These are phyloP conservation scores for Himalopsyche anomala DNA, from an alignment of 2,888 invertebrate species.

Conservation along the genomic window DNA sequence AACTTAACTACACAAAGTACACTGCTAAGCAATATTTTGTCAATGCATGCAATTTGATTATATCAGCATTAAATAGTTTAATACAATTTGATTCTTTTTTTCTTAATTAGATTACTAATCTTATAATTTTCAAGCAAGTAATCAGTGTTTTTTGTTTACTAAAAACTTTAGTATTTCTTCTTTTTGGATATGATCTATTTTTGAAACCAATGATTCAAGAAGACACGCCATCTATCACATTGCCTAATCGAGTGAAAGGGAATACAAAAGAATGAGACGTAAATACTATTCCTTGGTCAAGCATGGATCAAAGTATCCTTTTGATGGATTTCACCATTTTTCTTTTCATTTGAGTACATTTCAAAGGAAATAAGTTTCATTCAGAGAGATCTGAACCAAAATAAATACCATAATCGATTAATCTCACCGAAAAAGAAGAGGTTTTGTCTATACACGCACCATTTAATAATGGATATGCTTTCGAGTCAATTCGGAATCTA, in stretches of 20 bases:
- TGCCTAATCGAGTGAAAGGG: constrained; percentile 42
- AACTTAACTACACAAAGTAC: too few species aligned
- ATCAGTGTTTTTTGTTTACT: too few species aligned
- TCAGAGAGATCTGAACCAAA: constrained; percentile 24
- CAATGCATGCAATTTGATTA: too few species aligned
- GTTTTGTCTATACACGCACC: constrained; percentile 31
- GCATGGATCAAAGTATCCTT: constrained; percentile 40
- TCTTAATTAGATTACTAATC: too few species aligned
- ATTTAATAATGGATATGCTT: neutral
- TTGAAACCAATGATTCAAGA: neutral
- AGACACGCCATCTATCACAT: constrained; percentile 39
- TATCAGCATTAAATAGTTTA: too few species aligned
- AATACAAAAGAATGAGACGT: constrained; percentile 40
- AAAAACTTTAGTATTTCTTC: too few species aligned
- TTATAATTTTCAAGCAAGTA: too few species aligned
- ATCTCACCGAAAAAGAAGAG: neutral
- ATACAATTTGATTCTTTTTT: too few species aligned
- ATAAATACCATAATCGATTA: constrained; percentile 38
- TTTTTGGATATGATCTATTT: neutral
- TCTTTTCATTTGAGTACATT: constrained; percentile 32
- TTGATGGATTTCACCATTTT: constrained; percentile 40
- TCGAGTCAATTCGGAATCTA: neutral
- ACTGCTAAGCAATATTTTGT: too few species aligned
- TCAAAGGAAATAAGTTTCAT: constrained; percentile 37
- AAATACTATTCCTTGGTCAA: constrained; percentile 43